Evolutionary conservation across 2,888 invertebrate genomes (phyloP).

Genomic region (Drosophila subquinaria): DNA sequence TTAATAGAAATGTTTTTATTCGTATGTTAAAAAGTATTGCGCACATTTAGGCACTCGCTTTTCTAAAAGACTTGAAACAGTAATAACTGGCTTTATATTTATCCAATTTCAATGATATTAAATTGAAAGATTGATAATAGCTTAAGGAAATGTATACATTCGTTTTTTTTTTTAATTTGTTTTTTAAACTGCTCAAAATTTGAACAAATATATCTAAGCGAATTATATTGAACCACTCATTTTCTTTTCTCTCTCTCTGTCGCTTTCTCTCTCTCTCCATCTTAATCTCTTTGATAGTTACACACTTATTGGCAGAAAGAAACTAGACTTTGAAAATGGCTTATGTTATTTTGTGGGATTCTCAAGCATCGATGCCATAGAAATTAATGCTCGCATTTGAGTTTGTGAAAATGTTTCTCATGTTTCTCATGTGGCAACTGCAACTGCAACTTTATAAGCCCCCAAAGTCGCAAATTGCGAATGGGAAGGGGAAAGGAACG

Average conservation of each 20-base stretch:
- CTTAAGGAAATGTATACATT: too few species aligned
- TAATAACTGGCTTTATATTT: too few species aligned
- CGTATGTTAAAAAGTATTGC: not conserved
- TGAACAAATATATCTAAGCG: too few species aligned
- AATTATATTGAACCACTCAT: too few species aligned
- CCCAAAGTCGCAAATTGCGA: too few species aligned
- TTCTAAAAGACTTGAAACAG: not conserved
- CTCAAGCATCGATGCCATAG: slow-evolving; percentile 6
- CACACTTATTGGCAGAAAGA: slow-evolving; percentile 8
- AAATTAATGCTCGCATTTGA: slow-evolving; percentile 15
- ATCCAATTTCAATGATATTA: too few species aligned
- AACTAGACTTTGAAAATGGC: slow-evolving; percentile 4
- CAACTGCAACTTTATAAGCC: slow-evolving; percentile 49
- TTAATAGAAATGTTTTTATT: too few species aligned
- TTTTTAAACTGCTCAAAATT: too few species aligned
- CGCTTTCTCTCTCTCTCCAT: not conserved
- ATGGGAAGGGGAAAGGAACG: too few species aligned
- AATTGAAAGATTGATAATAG: too few species aligned
- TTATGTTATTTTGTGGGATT: slow-evolving; percentile 8
- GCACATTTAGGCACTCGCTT: not conserved
- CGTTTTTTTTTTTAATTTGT: too few species aligned
- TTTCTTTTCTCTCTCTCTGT: too few species aligned
- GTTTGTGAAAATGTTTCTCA: slow-evolving; percentile 13
- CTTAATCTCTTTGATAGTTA: not conserved
- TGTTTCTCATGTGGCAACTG: not conserved